Evolutionary conservation across 2,797 vertebrate genomes (phyloP).

Genomic region (Leontocebus nigricollis): DNA sequence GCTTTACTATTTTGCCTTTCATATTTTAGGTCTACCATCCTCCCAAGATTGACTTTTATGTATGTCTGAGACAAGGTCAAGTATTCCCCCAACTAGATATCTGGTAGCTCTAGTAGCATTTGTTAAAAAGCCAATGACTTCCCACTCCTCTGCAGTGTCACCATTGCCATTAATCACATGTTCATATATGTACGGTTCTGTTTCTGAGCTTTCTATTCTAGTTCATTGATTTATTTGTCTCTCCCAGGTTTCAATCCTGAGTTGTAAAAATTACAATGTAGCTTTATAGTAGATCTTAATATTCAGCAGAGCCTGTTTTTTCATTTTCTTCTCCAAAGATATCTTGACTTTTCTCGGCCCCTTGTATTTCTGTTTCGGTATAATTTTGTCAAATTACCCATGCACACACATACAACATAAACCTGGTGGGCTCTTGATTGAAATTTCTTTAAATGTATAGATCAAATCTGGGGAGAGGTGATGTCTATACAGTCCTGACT

Average conservation of each 20-base stretch:
- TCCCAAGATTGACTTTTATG: background rate
- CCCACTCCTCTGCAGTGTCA: accelerated
- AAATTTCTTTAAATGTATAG: background rate
- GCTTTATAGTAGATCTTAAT: background rate
- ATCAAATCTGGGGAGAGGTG: background rate
- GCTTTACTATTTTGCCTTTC: background rate
- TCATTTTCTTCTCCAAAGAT: background rate
- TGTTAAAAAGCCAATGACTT: background rate
- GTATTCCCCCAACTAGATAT: too few relatives aligned
- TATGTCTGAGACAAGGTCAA: background rate
- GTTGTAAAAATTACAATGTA: background rate
- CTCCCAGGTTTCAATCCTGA: background rate
- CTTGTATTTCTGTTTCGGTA: background rate
- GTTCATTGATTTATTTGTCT: background rate
- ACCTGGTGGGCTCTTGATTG: background rate
- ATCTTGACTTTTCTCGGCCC: background rate
- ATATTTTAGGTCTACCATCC: background rate
- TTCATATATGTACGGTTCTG: accelerated
- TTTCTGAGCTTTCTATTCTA: background rate
- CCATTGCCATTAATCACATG: background rate
- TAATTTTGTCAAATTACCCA: background rate
- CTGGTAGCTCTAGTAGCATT: too few relatives aligned
- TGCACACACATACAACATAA: background rate
- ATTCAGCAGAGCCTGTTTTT: background rate
- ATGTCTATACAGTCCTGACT: background rate